Evolutionary conservation across 2,888 invertebrate genomes (phyloP).

Genomic region (Amorpha juglandis): DNA sequence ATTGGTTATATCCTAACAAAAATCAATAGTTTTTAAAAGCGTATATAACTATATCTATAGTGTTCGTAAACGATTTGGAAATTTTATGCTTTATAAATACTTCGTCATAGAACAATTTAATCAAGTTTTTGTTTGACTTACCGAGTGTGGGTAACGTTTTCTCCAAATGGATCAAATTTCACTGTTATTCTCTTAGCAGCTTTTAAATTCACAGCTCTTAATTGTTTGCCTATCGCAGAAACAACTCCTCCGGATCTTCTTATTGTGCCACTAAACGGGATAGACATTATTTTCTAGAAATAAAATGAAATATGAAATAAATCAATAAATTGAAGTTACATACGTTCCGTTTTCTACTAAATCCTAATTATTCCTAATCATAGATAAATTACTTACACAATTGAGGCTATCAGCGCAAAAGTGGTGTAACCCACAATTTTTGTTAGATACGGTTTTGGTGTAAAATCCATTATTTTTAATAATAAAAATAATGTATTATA

Average conservation of each 20-base stretch:
- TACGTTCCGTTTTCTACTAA: conserved; percentile 10
- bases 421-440: no score
- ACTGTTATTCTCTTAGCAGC: conserved; percentile 91
- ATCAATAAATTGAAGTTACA: conserved; percentile 16
- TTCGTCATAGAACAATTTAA: not conserved
- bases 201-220: conserved; percentile 89
- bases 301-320: conserved; percentile 38
- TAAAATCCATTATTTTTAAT: no score
- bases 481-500: no score
- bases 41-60: no score
- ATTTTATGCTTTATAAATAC: not conserved
- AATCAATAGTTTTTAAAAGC: no score
- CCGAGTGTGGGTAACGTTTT: conserved; percentile 87
- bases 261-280: conserved; percentile 88
- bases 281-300: conserved; percentile 85
- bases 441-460: no score
- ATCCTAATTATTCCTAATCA: no score
- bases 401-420: no score
- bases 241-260: conserved; percentile 87
- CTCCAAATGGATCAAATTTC: conserved; percentile 93
- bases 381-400: no score
- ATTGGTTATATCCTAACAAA: not conserved
- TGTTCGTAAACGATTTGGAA: no score
- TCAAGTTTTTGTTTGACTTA: conserved; percentile 45
- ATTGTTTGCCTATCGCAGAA: conserved; percentile 89